phyloP scores from a whole-genome alignment of 2,797 vertebrate genomes.

The Diglossa cyanea region DNA sequence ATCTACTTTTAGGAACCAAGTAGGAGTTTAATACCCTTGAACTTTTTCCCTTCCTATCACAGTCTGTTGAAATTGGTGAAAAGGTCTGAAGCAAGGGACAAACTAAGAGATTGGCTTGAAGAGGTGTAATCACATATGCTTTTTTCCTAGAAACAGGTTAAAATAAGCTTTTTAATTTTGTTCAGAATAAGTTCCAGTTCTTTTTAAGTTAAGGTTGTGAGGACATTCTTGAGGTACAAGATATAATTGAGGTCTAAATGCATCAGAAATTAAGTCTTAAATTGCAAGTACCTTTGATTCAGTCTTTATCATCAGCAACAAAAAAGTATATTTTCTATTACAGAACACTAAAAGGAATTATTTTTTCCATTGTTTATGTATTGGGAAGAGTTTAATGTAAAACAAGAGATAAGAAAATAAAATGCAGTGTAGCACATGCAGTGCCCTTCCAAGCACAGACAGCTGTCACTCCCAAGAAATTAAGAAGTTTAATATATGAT shows the following conservation, averaged over 20 bases:
- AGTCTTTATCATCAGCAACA: neutral
- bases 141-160: neutral
- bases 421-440: neutral
- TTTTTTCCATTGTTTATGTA: neutral
- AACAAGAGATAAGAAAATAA: neutral
- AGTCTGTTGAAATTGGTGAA: neutral
- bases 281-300: neutral
- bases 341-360: neutral
- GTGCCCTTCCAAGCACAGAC: neutral
- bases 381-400: neutral
- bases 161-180: neutral
- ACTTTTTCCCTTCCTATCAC: neutral
- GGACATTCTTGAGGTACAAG: neutral
- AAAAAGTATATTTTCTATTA: neutral
- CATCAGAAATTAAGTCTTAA: neutral
- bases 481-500: neutral
- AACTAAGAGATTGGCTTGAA: neutral
- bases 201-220: neutral
- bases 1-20: neutral
- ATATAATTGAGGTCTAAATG: neutral
- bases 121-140: fast-evolving
- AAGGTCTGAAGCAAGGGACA: neutral
- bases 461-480: neutral
- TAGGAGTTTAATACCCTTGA: neutral
- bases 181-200: neutral